Base-by-base conservation (phyloP, 2,113 vertebrate genomes). In the Gymnogyps californianus region DNA sequence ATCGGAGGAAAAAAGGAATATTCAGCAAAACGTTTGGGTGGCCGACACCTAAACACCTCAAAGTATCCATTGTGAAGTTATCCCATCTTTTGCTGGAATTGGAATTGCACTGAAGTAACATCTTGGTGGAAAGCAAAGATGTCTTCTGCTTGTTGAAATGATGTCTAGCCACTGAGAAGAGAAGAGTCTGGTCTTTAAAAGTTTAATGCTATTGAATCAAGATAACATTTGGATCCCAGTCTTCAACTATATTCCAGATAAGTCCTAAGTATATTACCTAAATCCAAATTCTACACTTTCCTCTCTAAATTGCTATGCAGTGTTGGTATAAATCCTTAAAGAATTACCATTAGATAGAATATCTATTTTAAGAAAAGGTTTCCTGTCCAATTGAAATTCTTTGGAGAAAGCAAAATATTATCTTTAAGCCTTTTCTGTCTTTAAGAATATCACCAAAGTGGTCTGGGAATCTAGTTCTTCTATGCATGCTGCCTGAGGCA, bases 401-500 rank as follows among this genome's bases (percentile, higher is more conserved):
- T 87, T 67, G 26, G n/a, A 82, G 57, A 82, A 94, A 84, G 32
- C 3, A 71, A 78, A 87, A 71, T 66, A 79, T 38, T 94, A 74
- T 74, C 52, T 95, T 89, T 82, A 83, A 96, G 44, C 47, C 47
- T 84, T 89, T 94, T 83, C 74, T 95, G 69, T 74, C 69, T 77
- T 88, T 58, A 80, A 80, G 83, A 46, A 44, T 85, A 52, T 69
- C 66, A 88, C 18, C 14, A 69, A 90, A 95, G 34, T 61, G 44
- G 76, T 70, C 79, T 89, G 80, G 38, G 65, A 87, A 85, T 81
- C 38, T 59, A 40, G n/a, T 42, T 89, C 44, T 77, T 76, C 52
- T 79, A 14, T 79, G 59, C 4, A 34, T 38, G 29, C 47, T 91
- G 69, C 87, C 72, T 91, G 38, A 52, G 42, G 81, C 87, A 67